Evolutionary conservation across 37 sponge, comb jelly and placozoan species (phyloP), one percentile per base, ranked within the genome.

Genomic region (Geodia barretti): DNA sequence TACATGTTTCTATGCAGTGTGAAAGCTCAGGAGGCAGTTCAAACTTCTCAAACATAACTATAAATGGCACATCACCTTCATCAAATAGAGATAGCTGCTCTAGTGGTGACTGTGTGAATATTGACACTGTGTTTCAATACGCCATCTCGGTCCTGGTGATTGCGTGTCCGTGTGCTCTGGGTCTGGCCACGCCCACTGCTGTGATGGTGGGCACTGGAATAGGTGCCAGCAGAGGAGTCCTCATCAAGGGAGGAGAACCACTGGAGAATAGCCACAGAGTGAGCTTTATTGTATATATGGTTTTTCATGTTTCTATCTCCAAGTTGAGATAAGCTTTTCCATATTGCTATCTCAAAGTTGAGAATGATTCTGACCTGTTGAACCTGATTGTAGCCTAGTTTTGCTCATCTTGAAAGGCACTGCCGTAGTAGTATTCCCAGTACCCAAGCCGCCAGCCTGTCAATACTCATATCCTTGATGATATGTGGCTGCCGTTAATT

Each of bases 191-290:
- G 24, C 95, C 95, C 70, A 94, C 95, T 73, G 95, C 95, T 19
- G 89, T 94, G 2, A 94, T 94, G 86, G 91, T 94, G 67, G 95
- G 95, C 41, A 94, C 95, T 23, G 95, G 95, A 34, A 83, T 89
- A 0, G 95, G 95, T 24, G 95, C 95, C 14, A 35, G 68, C 41
- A 80, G 75, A 69, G 95, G 95, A 11, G 88, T 94, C 28, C 83
- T 94, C 26, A 94, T 94, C 80, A 94, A 91, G 67, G 95, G 95
- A 68, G 95, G 95, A 74, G 88, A 88, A 65, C 95, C 95, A 21
- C 79, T 94, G 62, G 95, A 94, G 77, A 80, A 37, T 21, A 78
- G 82, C 36, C 86, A 90, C 64, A 89, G 87, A 68, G 91, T 94
- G 36, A 63, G n/a, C n/a, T n/a, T n/a, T n/a, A n/a, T n/a, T n/a